A percentile compares a stretch with the other conserved stretches of the same genome.
Conservation (phyloP, 2,888 invertebrate genomes). For the Folsomia manolachei region DNA sequence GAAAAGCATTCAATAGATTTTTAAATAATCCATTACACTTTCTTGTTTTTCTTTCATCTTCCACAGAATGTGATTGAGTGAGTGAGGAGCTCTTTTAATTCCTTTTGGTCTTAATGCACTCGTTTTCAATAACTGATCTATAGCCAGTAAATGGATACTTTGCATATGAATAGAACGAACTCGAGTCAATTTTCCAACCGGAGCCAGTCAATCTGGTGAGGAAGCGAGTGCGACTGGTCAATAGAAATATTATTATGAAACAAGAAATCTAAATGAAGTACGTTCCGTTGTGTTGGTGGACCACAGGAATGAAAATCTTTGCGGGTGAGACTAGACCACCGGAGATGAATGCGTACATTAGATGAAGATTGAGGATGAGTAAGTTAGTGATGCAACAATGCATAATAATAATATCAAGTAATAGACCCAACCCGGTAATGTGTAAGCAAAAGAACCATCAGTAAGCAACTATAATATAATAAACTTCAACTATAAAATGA, state of each 20-base stretch:
- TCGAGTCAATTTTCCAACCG: not conserved
- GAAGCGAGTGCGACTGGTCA: no score
- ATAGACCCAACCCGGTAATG: no score
- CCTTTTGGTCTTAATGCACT: slow-evolving; percentile 10
- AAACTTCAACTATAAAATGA: not conserved
- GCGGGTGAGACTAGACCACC: slow-evolving; percentile 14
- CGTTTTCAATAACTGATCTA: slow-evolving; percentile 30
- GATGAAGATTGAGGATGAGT: not conserved
- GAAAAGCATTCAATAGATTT: slow-evolving; percentile 42
- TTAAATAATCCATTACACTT: slow-evolving; percentile 25
- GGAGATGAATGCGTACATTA: slow-evolving; percentile 7
- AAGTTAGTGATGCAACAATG: slow-evolving; percentile 15
- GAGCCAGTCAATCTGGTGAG: no score
- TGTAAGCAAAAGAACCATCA: not conserved
- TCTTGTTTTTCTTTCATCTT: slow-evolving; percentile 23
- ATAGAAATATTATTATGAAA: not conserved
- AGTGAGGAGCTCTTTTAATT: slow-evolving; percentile 18
- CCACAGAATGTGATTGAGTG: no score
- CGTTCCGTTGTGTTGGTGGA: not conserved
- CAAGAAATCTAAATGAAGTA: not conserved
- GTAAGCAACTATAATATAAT: not conserved
- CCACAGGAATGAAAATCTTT: not conserved
- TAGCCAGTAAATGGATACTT: slow-evolving; percentile 31
- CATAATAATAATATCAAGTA: slow-evolving; percentile 21
- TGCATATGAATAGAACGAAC: slow-evolving; percentile 49